Conservation (phyloP, 2,113 vertebrate genomes). For the Odocoileus hemionus region DNA sequence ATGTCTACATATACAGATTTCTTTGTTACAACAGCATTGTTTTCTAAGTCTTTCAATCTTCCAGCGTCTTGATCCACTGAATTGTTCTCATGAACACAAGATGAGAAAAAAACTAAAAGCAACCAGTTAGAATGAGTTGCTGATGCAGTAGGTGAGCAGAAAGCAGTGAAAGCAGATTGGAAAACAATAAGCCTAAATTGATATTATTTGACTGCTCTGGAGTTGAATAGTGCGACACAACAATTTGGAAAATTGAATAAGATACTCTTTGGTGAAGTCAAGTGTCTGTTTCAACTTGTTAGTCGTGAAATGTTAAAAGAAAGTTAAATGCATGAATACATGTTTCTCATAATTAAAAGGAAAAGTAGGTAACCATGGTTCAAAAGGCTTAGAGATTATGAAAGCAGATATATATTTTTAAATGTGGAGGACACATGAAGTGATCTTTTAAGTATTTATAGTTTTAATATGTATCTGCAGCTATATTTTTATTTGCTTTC, state of each 20-base stretch:
- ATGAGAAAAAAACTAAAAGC: background rate
- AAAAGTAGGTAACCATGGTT: background rate
- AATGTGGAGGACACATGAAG: background rate
- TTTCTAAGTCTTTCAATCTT: background rate
- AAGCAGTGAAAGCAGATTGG: background rate
- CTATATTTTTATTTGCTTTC: slow-evolving; percentile 9
- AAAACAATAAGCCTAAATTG: background rate
- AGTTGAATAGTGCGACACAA: background rate
- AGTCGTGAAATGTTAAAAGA: background rate
- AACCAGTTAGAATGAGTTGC: background rate
- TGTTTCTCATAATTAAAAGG: background rate
- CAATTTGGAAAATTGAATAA: background rate
- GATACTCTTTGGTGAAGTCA: background rate
- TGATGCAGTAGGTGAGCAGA: background rate
- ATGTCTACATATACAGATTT: background rate
- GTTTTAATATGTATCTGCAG: background rate
- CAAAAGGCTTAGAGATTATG: background rate
- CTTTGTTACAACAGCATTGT: background rate
- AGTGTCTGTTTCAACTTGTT: background rate
- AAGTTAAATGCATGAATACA: background rate
- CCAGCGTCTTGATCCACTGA: background rate
- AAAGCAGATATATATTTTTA: background rate
- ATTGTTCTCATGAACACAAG: background rate
- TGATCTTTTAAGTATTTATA: slow-evolving; percentile 1
- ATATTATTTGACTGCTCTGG: background rate